phyloP scores from a whole-genome alignment of 2,113 vertebrate species.

The Morone chrysops region DNA sequence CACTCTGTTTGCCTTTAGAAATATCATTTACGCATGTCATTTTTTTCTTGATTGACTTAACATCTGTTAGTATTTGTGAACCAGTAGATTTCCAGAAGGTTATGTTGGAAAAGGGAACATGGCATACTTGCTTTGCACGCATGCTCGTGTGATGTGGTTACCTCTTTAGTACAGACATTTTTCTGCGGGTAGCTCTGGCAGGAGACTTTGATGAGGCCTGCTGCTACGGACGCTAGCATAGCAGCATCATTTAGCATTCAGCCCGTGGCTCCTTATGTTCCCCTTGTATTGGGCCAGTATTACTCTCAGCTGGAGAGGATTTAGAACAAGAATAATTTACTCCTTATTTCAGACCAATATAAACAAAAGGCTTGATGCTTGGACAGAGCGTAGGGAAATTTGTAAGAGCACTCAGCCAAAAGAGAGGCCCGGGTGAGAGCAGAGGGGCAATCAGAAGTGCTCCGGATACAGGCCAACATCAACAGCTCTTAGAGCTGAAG shows the following conservation, averaged over 20 bases:
- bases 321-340: constrained; percentile 82
- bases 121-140: constrained; percentile 63
- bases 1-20: constrained; percentile 32
- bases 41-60: constrained; percentile 50
- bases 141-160: constrained; percentile 73
- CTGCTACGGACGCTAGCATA: constrained; percentile 58
- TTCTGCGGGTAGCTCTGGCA: constrained; percentile 59
- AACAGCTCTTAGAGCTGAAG: constrained; percentile 80
- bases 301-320: constrained; percentile 81
- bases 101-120: constrained; percentile 46
- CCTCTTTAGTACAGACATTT: constrained; percentile 55
- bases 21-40: constrained; percentile 13
- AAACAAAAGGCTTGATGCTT: constrained; percentile 79
- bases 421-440: constrained; percentile 72
- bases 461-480: constrained; percentile 81
- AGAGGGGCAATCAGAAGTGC: constrained; percentile 79
- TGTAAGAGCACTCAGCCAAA: constrained; percentile 77
- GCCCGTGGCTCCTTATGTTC: constrained; percentile 65
- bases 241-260: constrained; percentile 67
- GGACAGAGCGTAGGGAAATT: constrained; percentile 75
- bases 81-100: constrained; percentile 55
- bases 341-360: constrained; percentile 77
- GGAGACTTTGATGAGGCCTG: constrained; percentile 39
- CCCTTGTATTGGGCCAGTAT: constrained; percentile 65
- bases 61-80: constrained; percentile 69